Conservation (phyloP, 2,797 vertebrate genomes). For the Alauda arvensis region DNA sequence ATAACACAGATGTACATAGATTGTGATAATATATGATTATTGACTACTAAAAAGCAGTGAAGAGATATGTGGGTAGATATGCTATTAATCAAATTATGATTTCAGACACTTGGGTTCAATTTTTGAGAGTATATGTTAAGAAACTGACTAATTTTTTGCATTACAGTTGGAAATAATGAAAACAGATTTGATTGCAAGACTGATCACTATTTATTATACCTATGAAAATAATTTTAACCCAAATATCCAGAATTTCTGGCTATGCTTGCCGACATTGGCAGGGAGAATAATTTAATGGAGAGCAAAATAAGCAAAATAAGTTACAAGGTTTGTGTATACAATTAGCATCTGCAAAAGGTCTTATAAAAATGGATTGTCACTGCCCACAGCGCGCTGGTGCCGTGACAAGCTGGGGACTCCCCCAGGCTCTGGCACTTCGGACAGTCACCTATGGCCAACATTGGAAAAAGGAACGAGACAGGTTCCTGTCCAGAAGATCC, state of each 20-base stretch:
- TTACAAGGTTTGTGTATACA: not conserved
- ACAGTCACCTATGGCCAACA: too few relatives aligned
- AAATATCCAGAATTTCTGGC: not conserved
- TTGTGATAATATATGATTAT: not conserved
- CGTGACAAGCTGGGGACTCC: too few relatives aligned
- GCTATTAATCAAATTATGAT: not conserved
- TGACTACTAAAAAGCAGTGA: not conserved
- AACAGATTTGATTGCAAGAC: not conserved
- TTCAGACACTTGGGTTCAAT: not conserved
- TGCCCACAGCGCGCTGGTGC: too few relatives aligned
- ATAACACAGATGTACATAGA: fast-evolving
- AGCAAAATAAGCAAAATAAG: not conserved
- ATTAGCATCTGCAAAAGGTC: not conserved
- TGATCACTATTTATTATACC: not conserved
- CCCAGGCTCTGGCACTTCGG: too few relatives aligned
- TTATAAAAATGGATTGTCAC: not conserved
- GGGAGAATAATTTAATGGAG: not conserved
- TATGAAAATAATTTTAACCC: not conserved
- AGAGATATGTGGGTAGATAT: not conserved
- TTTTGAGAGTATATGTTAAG: not conserved
- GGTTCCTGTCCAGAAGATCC: too few relatives aligned
- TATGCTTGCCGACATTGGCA: not conserved
- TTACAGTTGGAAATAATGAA: not conserved
- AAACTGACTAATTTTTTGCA: not conserved
- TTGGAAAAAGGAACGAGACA: too few relatives aligned